Conservation (phyloP, 2,888 invertebrate genomes). For the Spilarctia lutea region DNA sequence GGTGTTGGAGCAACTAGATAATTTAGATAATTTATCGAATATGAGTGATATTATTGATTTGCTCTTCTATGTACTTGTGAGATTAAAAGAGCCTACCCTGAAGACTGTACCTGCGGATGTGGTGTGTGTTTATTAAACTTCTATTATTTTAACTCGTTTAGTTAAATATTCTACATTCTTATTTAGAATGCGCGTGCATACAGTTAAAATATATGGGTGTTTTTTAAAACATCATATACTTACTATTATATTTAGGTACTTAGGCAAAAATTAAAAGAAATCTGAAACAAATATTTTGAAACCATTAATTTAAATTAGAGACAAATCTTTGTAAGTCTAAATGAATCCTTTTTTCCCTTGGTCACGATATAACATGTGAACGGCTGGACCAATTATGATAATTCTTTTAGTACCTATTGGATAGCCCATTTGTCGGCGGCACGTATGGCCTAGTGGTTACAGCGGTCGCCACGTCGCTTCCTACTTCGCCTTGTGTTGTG, state of each 20-base stretch:
- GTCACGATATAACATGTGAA: no score
- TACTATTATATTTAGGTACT: background rate
- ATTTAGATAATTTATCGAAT: slow-evolving; percentile 73
- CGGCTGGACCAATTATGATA: no score
- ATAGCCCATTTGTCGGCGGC: no score
- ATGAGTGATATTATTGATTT: slow-evolving; percentile 87
- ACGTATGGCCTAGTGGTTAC: no score
- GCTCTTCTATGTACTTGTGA: slow-evolving; percentile 89
- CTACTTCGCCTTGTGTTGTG: no score
- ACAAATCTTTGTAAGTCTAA: no score
- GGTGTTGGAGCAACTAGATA: slow-evolving; percentile 81
- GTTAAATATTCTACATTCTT: background rate
- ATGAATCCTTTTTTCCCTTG: no score
- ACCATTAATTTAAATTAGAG: no score
- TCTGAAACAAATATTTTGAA: no score
- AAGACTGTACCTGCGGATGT: slow-evolving; percentile 84
- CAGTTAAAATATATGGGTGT: background rate
- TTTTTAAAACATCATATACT: background rate
- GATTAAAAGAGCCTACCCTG: slow-evolving; percentile 87
- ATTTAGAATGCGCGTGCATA: background rate
- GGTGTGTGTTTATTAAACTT: slow-evolving; percentile 67
- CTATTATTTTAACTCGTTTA: background rate
- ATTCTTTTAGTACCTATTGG: no score
- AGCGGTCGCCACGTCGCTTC: no score
- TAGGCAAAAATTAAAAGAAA: no score